These are phyloP conservation scores for Oryzias javanicus DNA, from an alignment of 2,113 vertebrate genomes.

Conservation along the genomic window DNA sequence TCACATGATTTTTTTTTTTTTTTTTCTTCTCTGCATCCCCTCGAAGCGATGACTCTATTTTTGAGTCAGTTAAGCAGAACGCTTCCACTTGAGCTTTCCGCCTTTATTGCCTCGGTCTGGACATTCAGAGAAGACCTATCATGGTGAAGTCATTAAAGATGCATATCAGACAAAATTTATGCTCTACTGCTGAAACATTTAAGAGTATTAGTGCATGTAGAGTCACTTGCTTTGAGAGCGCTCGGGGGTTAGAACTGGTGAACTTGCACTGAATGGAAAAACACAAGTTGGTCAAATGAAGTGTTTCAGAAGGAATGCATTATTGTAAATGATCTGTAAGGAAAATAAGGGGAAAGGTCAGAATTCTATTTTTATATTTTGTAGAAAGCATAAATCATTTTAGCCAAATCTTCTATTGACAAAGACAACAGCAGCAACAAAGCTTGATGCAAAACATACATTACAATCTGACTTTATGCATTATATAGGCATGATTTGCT, in stretches of 20 bases:
- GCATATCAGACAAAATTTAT: conserved; percentile 26
- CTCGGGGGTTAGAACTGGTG: background rate
- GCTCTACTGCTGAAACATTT: conserved; percentile 27
- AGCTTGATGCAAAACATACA: too few relatives aligned
- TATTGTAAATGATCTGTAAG: too few relatives aligned
- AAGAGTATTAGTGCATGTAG: conserved; percentile 1
- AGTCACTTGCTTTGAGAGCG: background rate
- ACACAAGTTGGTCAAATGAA: background rate
- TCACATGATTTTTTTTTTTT: conserved; percentile 27
- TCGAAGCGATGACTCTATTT: conserved; percentile 10
- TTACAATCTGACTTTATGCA: too few relatives aligned
- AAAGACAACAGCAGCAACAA: too few relatives aligned
- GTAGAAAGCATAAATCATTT: too few relatives aligned
- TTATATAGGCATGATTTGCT: too few relatives aligned
- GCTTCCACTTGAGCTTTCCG: background rate
- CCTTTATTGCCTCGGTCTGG: background rate
- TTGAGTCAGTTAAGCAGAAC: conserved; percentile 48
- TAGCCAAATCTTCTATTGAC: too few relatives aligned
- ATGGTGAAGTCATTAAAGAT: conserved; percentile 39
- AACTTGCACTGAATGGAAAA: background rate
- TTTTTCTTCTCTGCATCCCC: conserved; percentile 11
- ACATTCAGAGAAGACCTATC: conserved; percentile 3
- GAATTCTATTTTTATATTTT: too few relatives aligned
- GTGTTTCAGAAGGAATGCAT: background rate
- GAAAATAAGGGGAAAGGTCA: too few relatives aligned